Evolutionary conservation across 2,888 invertebrate species (phyloP).

Genomic region (Germaria angustata): DNA sequence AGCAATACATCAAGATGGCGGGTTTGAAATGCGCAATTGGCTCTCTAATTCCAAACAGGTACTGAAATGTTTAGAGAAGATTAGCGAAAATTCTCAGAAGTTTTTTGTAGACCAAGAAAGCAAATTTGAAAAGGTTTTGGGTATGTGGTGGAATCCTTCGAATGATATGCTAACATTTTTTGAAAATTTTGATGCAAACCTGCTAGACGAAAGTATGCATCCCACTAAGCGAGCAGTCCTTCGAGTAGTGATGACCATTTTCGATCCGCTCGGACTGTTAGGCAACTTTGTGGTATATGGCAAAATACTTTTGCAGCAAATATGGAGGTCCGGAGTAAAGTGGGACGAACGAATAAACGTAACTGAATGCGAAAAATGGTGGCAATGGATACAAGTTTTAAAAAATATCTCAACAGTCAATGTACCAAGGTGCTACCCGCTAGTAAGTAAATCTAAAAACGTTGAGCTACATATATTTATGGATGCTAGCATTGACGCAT

Average conservation of each 20-base stretch:
- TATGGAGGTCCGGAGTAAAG: not conserved
- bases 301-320: constrained; percentile 33
- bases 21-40: constrained; percentile 8
- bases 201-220: no score
- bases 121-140: not conserved
- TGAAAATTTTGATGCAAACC: no score
- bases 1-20: not conserved
- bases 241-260: constrained; percentile 1
- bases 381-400: not conserved
- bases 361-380: not conserved
- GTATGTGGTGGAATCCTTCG: no score
- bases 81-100: not conserved
- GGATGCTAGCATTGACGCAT: no score
- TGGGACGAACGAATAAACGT: not conserved
- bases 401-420: no score
- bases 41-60: not conserved
- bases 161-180: not conserved
- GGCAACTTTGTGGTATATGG: not conserved
- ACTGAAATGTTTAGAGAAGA: not conserved
- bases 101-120: not conserved
- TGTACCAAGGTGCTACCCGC: not conserved
- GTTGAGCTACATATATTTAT: constrained; percentile 28
- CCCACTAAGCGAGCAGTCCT: not conserved
- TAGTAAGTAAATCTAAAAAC: not conserved
- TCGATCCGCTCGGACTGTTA: constrained; percentile 8